Evolutionary conservation across 1,140 invertebrate genomes (phyloP).

Genomic region (Calycopis cecrops): DNA sequence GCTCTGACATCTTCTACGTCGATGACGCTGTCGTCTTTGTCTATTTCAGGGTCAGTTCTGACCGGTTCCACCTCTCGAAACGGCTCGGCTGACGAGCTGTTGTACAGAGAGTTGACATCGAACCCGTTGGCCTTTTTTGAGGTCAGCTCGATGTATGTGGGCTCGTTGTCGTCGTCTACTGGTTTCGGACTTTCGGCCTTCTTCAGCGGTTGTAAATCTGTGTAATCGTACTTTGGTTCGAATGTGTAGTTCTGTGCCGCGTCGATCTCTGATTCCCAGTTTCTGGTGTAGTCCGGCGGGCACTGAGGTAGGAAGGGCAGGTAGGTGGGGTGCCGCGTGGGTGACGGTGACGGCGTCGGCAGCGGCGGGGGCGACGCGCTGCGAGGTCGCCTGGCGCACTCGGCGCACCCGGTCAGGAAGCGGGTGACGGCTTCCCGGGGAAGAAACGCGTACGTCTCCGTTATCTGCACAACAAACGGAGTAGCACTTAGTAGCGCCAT

Average conservation of each 20-base stretch:
- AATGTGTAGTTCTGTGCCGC: slow-evolving; percentile 62
- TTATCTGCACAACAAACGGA: slow-evolving; percentile 83
- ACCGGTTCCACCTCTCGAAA: slow-evolving; percentile 61
- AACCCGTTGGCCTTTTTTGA: slow-evolving; percentile 56
- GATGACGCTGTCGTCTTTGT: slow-evolving; percentile 65
- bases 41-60: slow-evolving; percentile 58
- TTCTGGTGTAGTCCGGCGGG: slow-evolving; percentile 62
- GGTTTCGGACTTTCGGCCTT: slow-evolving; percentile 61
- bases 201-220: slow-evolving; percentile 57
- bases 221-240: slow-evolving; percentile 63
- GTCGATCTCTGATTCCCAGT: slow-evolving; percentile 73
- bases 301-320: slow-evolving; percentile 61
- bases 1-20: slow-evolving; percentile 60
- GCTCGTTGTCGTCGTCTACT: slow-evolving; percentile 53
- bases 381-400: slow-evolving; percentile 92
- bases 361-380: slow-evolving; percentile 79
- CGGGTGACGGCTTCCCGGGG: slow-evolving; percentile 96
- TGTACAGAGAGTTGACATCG: slow-evolving; percentile 37
- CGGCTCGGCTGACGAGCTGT: slow-evolving; percentile 48
- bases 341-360: slow-evolving; percentile 75
- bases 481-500: background rate
- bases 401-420: slow-evolving; percentile 94
- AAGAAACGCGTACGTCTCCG: slow-evolving; percentile 95
- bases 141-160: slow-evolving; percentile 64
- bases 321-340: slow-evolving; percentile 70